A percentile compares a stretch with the other conserved stretches of the same genome.
Evolutionary conservation across 2,113 vertebrate species (phyloP).

Genomic region (Nerophis lumbriciformis): DNA sequence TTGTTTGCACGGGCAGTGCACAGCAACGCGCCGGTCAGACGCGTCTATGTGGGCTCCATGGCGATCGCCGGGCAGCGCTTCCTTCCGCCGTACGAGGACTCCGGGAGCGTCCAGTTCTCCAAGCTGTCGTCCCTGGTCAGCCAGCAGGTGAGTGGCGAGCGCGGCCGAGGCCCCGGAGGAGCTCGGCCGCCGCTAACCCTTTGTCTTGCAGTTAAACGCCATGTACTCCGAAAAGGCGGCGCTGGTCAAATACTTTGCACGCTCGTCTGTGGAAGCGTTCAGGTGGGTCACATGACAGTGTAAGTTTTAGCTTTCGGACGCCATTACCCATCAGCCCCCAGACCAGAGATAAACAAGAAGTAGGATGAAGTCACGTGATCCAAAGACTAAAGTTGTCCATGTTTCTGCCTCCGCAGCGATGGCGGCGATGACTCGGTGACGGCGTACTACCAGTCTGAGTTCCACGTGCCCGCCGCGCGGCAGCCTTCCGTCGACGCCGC

Average conservation of each 20-base stretch:
- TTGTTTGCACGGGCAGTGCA: conserved; percentile 40
- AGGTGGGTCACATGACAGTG: conserved; percentile 49
- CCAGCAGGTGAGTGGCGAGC: conserved; percentile 44
- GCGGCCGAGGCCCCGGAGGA: not conserved
- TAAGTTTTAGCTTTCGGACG: too few species aligned
- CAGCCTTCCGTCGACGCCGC: conserved; percentile 46
- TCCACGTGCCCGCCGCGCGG: conserved; percentile 47
- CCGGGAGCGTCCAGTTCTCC: conserved; percentile 41
- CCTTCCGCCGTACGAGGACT: conserved; percentile 45
- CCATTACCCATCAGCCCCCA: too few species aligned
- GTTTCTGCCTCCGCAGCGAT: conserved; percentile 36
- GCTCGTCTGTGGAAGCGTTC: conserved; percentile 66
- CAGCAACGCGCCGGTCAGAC: conserved; percentile 22
- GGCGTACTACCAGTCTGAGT: conserved; percentile 73
- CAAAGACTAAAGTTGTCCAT: not conserved
- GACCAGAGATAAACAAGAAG: not conserved
- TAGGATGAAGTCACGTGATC: not conserved
- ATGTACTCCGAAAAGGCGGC: conserved; percentile 52
- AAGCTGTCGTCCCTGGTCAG: conserved; percentile 43
- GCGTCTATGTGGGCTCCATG: conserved; percentile 62
- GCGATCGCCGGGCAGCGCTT: conserved; percentile 49
- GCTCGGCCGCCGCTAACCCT: not conserved
- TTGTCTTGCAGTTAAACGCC: conserved; percentile 61
- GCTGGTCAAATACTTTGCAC: conserved; percentile 48
- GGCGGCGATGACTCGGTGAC: conserved; percentile 27